Evolutionary conservation across 35 echinoderm and acorn worm species (phyloP).

Genomic region (Apostichopus parvimensis): DNA sequence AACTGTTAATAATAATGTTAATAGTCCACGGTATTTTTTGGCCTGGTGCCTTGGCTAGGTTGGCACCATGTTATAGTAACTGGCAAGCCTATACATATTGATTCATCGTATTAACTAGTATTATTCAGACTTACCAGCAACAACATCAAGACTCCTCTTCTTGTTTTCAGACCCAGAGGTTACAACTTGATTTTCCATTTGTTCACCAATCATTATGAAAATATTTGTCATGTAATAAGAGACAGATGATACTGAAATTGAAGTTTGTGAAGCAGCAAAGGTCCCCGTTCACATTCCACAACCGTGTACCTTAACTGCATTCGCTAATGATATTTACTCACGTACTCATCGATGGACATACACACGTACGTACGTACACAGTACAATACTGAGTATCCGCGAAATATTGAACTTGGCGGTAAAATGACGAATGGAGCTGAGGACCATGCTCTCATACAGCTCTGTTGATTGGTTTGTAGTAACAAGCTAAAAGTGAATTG

Average conservation of each 20-base stretch:
- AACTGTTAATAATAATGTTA: no score
- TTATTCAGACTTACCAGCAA: neutral
- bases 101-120: neutral
- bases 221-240: neutral
- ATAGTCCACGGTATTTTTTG: no score
- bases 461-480: slow-evolving; percentile 34
- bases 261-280: neutral
- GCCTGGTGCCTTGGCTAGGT: no score
- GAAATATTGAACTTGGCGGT: slow-evolving; percentile 47
- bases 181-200: neutral
- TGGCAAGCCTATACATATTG: no score
- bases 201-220: slow-evolving; percentile 23
- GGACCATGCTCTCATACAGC: neutral
- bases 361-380: neutral
- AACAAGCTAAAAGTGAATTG: neutral
- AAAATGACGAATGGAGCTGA: neutral
- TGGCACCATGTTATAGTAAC: no score
- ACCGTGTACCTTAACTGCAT: neutral
- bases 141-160: slow-evolving; percentile 21
- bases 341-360: neutral
- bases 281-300: no score
- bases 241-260: neutral
- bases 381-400: neutral
- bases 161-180: slow-evolving; percentile 18
- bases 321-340: no score